These are phyloP conservation scores for Cyclophora albipunctata DNA, from an alignment of 2,888 invertebrate species.

Conservation along the genomic window DNA sequence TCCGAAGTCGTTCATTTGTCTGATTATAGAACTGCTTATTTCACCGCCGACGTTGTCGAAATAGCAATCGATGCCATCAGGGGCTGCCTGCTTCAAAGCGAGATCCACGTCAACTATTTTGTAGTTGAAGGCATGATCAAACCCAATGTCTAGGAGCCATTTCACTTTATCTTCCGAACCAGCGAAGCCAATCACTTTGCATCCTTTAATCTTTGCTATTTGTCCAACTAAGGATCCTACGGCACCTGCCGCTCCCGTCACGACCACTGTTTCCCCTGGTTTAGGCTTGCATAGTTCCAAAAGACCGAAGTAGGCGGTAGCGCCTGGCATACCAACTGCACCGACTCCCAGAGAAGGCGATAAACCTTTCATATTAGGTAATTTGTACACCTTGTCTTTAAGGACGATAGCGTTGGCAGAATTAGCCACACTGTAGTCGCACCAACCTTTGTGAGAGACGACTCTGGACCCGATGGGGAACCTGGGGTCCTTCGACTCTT, in stretches of 20 bases:
- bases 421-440: conserved; percentile 58
- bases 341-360: conserved; percentile 77
- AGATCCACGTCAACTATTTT: conserved; percentile 73
- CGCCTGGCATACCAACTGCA: conserved; percentile 81
- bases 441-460: conserved; percentile 80
- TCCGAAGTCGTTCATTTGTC: conserved; percentile 77
- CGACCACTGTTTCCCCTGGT: conserved; percentile 81
- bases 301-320: conserved; percentile 84
- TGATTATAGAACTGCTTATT: conserved; percentile 73
- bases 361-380: conserved; percentile 73
- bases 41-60: conserved; percentile 86
- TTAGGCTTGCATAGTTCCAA: conserved; percentile 81
- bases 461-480: conserved; percentile 78
- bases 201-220: conserved; percentile 82
- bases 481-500: conserved; percentile 40
- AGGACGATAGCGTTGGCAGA: conserved; percentile 12
- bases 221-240: conserved; percentile 85
- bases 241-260: conserved; percentile 84
- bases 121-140: conserved; percentile 83
- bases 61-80: conserved; percentile 82
- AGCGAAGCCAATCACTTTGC: conserved; percentile 79
- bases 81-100: conserved; percentile 77
- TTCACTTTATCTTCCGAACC: conserved; percentile 81
- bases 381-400: conserved; percentile 29
- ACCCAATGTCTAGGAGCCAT: conserved; percentile 79